phyloP scores from a whole-genome alignment of 2,888 invertebrate species.

The Zygogramma bicolorata region DNA sequence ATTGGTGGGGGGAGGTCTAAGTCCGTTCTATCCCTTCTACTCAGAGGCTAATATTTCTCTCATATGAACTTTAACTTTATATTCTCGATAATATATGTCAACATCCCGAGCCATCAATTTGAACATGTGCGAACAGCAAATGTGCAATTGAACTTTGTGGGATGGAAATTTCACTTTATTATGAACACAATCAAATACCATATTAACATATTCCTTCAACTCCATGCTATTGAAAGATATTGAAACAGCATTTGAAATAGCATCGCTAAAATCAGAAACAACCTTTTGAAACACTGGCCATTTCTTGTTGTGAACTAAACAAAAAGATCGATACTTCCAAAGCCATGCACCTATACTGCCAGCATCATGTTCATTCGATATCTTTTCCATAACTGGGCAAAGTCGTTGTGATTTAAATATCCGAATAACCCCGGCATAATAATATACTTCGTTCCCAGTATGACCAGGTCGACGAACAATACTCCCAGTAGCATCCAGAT shows the following conservation, averaged over 20 bases:
- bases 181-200: background rate
- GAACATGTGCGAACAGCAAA: slow-evolving; percentile 12
- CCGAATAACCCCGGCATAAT: slow-evolving; percentile 33
- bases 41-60: background rate
- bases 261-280: slow-evolving; percentile 42
- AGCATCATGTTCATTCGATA: slow-evolving; percentile 30
- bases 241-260: slow-evolving; percentile 34
- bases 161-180: background rate
- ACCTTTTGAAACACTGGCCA: slow-evolving; percentile 40
- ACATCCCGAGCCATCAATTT: slow-evolving; percentile 19
- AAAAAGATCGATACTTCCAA: slow-evolving; percentile 32
- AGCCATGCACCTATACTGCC: slow-evolving; percentile 38
- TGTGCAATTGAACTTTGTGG: background rate
- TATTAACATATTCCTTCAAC: slow-evolving; percentile 23
- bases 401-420: slow-evolving; percentile 30
- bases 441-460: slow-evolving; percentile 31
- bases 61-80: background rate
- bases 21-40: no score
- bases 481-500: slow-evolving; percentile 46
- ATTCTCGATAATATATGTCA: slow-evolving; percentile 3
- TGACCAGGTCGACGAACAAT: slow-evolving; percentile 33
- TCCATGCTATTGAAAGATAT: slow-evolving; percentile 27
- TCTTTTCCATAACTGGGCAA: slow-evolving; percentile 37
- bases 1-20: no score
- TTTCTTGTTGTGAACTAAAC: slow-evolving; percentile 28